Evolutionary conservation across 1,140 invertebrate species (phyloP).

Genomic region (Ctenoplectra terminalis): DNA sequence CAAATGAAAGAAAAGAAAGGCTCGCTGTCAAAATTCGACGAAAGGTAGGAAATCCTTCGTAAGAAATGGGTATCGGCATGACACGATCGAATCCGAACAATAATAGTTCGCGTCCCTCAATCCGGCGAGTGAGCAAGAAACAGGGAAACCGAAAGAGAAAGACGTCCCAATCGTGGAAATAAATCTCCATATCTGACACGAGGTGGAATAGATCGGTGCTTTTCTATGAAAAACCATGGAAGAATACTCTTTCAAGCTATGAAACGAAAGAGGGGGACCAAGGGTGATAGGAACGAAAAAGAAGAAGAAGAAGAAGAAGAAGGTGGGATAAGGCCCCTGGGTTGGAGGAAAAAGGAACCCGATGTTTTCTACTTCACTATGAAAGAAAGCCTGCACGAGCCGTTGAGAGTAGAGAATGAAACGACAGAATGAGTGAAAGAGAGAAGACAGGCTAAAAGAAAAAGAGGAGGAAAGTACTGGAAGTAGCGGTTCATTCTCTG

Average conservation of each 20-base stretch:
- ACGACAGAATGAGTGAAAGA: constrained; percentile 27
- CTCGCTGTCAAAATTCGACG: constrained; percentile 24
- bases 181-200: constrained; percentile 75
- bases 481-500: constrained; percentile 49
- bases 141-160: background rate
- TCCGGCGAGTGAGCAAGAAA: background rate
- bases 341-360: constrained; percentile 57
- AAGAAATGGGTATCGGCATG: constrained; percentile 67
- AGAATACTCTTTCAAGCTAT: constrained; percentile 47
- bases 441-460: constrained; percentile 23
- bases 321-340: background rate
- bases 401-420: constrained; percentile 53
- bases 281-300: background rate
- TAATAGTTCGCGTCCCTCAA: constrained; percentile 35
- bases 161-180: constrained; percentile 61
- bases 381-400: constrained; percentile 58
- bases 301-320: constrained; percentile 23
- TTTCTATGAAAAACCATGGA: constrained; percentile 55
- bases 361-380: constrained; percentile 65
- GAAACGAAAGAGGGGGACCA: background rate
- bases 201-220: constrained; percentile 58
- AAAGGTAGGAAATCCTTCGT: constrained; percentile 44
- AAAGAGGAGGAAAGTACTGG: constrained; percentile 39
- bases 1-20: constrained; percentile 1
- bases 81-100: constrained; percentile 70